Percentiles rank a stretch among this genome's conserved stretches.
phyloP scores from a whole-genome alignment of 2,113 vertebrate species.

The Pachycephala philippinensis region DNA sequence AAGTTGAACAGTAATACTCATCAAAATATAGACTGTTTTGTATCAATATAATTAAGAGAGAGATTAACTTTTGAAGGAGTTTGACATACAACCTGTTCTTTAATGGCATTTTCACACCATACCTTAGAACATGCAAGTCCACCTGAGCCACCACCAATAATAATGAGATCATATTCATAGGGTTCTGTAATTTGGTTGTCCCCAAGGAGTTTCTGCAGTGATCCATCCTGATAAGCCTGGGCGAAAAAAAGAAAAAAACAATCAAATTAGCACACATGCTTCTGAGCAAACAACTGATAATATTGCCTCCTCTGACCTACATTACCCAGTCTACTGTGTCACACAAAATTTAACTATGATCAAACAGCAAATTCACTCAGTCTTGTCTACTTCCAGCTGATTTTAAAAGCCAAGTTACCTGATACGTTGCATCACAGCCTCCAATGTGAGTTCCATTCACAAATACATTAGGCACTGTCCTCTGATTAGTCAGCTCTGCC shows the following conservation, averaged over 20 bases:
- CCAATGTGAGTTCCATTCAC: constrained; percentile 92
- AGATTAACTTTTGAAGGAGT: neutral
- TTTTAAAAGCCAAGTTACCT: constrained; percentile 74
- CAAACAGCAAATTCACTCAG: neutral
- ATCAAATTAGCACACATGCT: neutral
- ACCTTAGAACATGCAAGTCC: constrained; percentile 97
- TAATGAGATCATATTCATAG: constrained; percentile 91
- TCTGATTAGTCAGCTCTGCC: constrained; percentile 88
- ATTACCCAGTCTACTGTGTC: neutral
- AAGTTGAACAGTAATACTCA: neutral
- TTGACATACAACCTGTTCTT: neutral
- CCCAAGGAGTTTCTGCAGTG: constrained; percentile 83
- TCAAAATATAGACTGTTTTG: neutral
- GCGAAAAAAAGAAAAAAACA: neutral
- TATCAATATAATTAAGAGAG: neutral
- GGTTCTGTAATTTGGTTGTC: constrained; percentile 24
- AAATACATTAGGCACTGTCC: constrained; percentile 91
- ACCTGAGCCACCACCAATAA: constrained; percentile 94
- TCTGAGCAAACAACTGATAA: neutral
- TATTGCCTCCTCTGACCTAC: neutral
- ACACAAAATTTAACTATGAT: neutral
- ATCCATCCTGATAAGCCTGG: constrained; percentile 86
- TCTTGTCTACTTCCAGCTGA: neutral
- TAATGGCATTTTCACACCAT: neutral
- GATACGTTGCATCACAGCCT: constrained; percentile 85